phyloP scores from a whole-genome alignment of 2,888 invertebrate genomes.

The Cerastis rubricosa region DNA sequence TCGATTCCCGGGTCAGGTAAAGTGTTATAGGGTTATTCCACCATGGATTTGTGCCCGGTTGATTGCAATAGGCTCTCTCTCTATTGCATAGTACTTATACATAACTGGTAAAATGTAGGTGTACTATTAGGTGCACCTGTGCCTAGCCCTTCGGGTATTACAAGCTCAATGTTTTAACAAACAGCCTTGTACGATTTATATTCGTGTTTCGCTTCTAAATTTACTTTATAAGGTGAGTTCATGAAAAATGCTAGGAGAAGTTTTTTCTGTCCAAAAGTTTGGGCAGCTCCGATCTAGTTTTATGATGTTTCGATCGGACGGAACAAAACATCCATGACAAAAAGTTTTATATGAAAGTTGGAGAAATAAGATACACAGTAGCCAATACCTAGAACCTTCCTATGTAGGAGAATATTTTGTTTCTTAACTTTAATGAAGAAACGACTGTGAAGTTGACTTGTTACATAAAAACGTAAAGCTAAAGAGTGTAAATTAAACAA shows the following conservation, averaged over 20 bases:
- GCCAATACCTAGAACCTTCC: not conserved
- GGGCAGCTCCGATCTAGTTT: constrained; percentile 36
- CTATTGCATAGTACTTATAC: too few species aligned
- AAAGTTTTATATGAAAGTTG: constrained; percentile 33
- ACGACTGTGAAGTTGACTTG: not conserved
- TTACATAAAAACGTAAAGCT: not conserved
- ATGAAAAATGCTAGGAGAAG: constrained; percentile 25
- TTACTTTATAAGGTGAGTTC: constrained; percentile 26
- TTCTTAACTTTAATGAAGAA: not conserved
- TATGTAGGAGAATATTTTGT: not conserved
- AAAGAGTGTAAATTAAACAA: not conserved
- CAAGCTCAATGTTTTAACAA: not conserved
- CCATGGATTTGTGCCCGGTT: too few species aligned
- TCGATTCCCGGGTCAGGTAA: too few species aligned
- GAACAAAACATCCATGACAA: constrained; percentile 24
- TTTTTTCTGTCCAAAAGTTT: constrained; percentile 41
- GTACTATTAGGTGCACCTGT: too few species aligned
- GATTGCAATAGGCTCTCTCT: too few species aligned
- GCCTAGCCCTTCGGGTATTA: too few species aligned
- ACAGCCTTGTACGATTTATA: not conserved
- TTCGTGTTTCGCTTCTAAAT: constrained; percentile 6
- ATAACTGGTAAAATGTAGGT: too few species aligned
- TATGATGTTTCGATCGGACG: constrained; percentile 48
- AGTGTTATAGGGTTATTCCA: too few species aligned
- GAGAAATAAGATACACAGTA: constrained; percentile 25